These are phyloP conservation scores for Sinhomidia bicolor DNA, from an alignment of 2,888 invertebrate species.

Conservation along the genomic window DNA sequence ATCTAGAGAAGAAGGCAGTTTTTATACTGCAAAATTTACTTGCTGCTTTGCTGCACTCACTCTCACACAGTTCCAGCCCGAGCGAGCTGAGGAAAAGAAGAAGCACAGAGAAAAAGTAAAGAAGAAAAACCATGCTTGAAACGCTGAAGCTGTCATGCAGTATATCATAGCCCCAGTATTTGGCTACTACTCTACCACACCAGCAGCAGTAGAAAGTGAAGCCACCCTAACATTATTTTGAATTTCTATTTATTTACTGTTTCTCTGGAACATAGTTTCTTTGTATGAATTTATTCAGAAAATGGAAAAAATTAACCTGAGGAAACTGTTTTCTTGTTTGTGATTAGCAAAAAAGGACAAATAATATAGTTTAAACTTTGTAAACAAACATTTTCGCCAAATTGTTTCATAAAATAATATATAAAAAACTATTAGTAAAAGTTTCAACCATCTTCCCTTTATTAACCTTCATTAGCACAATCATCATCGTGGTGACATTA, in stretches of 20 bases:
- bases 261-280: neutral
- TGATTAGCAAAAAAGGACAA: neutral
- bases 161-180: conserved; percentile 31
- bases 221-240: neutral
- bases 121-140: neutral
- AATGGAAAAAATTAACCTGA: neutral
- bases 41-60: neutral
- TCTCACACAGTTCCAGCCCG: conserved; percentile 5
- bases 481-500: neutral
- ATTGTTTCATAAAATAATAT: too few relatives aligned
- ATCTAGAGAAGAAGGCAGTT: neutral
- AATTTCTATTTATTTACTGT: neutral
- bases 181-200: neutral
- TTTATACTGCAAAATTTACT: neutral
- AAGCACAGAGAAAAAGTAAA: neutral
- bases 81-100: neutral
- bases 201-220: too few relatives aligned
- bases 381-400: neutral
- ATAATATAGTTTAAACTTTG: neutral
- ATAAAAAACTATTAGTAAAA: neutral
- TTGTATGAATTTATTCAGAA: neutral
- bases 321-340: neutral
- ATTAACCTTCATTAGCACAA: too few relatives aligned
- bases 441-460: neutral
- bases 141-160: neutral